Evolutionary conservation across 2,888 invertebrate genomes (phyloP).

Genomic region (Macaria notata): DNA sequence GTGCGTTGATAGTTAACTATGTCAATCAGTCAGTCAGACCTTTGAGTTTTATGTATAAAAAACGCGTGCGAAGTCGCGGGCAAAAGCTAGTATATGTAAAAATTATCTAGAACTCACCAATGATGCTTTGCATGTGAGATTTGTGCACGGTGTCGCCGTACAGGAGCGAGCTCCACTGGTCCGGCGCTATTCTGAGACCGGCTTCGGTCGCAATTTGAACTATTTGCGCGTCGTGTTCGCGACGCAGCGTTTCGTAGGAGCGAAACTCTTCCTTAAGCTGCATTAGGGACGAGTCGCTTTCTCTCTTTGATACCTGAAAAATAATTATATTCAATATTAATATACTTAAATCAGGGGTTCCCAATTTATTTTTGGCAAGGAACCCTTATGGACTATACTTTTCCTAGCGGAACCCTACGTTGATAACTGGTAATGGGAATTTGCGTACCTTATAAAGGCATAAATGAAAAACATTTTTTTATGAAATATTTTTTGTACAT

Average conservation of each 20-base stretch:
- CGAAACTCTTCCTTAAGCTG: slow-evolving; percentile 98
- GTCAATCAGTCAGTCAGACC: no score
- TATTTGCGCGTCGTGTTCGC: slow-evolving; percentile 99
- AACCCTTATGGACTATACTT: no score
- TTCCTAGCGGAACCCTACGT: no score
- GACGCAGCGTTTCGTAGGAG: slow-evolving; percentile 94
- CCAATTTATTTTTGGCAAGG: no score
- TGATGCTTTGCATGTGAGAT: slow-evolving; percentile 96
- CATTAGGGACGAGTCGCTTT: slow-evolving; percentile 98
- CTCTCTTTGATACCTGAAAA: slow-evolving; percentile 93
- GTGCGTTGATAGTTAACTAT: no score
- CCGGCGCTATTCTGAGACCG: slow-evolving; percentile 97
- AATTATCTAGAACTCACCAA: slow-evolving; percentile 38
- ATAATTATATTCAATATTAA: background rate
- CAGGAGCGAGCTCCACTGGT: slow-evolving; percentile 98
- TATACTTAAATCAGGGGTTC: background rate
- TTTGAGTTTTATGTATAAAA: slow-evolving; percentile 32
- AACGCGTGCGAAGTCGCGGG: no score
- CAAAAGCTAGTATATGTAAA: no score
- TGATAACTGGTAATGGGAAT: no score
- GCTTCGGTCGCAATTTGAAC: slow-evolving; percentile 99
- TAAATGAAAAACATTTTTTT: no score
- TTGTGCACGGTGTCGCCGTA: slow-evolving; percentile 98
- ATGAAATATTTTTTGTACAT: no score
- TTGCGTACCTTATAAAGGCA: no score